phyloP scores from a whole-genome alignment of 2,888 invertebrate genomes.

The Brachyptera putata region DNA sequence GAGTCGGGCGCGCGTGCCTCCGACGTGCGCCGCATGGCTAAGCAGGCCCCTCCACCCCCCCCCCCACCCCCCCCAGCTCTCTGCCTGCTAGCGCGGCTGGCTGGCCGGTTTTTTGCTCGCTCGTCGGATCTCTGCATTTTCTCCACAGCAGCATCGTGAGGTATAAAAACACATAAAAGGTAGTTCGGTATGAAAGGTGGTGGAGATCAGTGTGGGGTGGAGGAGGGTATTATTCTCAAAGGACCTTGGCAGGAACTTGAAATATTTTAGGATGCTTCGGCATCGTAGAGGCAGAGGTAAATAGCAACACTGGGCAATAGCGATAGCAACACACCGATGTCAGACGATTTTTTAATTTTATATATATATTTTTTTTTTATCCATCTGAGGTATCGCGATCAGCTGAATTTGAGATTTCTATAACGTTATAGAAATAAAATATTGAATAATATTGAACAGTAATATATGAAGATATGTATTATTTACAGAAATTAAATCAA shows the following conservation, averaged over 20 bases:
- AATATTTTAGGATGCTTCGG: conserved; percentile 6
- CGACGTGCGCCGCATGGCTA: conserved; percentile 33
- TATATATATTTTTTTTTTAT: background rate
- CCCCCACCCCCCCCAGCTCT: no score
- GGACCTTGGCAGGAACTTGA: conserved; percentile 19
- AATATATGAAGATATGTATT: no score
- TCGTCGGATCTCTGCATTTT: conserved; percentile 2
- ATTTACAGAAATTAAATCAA: no score
- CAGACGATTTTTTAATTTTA: no score
- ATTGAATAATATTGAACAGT: no score
- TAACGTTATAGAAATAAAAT: no score
- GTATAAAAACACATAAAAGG: conserved; percentile 22
- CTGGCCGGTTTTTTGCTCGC: conserved; percentile 5
- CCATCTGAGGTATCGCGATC: no score
- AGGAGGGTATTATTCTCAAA: conserved; percentile 4
- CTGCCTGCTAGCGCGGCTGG: no score
- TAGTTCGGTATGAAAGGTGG: conserved; percentile 19
- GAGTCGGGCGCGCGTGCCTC: conserved; percentile 30
- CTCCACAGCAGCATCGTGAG: conserved; percentile 19
- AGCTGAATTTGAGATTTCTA: no score
- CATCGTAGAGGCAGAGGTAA: background rate
- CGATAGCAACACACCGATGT: no score
- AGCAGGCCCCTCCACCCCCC: conserved; percentile 1
- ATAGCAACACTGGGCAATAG: no score
- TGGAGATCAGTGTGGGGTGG: background rate